phyloP scores from a whole-genome alignment of 1,140 invertebrate species.

The Lordiphosa stackelbergi region DNA sequence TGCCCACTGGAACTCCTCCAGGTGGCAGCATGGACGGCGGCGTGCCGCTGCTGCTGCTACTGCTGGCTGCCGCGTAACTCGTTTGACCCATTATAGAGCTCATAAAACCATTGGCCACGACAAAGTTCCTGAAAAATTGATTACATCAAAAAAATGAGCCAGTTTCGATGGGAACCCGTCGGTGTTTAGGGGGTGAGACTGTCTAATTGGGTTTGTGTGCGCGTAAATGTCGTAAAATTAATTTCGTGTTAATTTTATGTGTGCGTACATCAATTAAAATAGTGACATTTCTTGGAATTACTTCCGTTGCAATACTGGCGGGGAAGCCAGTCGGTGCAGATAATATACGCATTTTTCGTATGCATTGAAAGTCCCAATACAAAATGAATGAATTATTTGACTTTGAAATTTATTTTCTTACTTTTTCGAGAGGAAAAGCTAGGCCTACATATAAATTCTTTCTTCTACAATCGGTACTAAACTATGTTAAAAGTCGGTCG shows the following conservation, averaged over 20 bases:
- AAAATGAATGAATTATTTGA: too few relatives aligned
- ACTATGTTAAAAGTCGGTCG: too few relatives aligned
- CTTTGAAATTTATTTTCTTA: too few relatives aligned
- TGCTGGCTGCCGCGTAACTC: slow-evolving; percentile 26
- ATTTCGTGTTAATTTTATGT: slow-evolving; percentile 77
- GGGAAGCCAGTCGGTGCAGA: not conserved
- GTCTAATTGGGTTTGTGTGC: slow-evolving; percentile 67
- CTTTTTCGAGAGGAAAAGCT: too few relatives aligned
- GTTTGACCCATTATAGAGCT: slow-evolving; percentile 71
- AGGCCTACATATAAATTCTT: too few relatives aligned
- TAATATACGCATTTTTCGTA: too few relatives aligned
- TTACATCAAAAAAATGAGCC: slow-evolving; percentile 54
- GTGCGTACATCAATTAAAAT: slow-evolving; percentile 64
- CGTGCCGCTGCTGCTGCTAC: not conserved
- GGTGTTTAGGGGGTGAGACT: not conserved
- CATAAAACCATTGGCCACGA: slow-evolving; percentile 77
- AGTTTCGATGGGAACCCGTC: slow-evolving; percentile 8
- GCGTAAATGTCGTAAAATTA: slow-evolving; percentile 72
- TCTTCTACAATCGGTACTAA: too few relatives aligned
- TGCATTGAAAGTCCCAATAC: too few relatives aligned
- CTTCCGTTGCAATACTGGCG: slow-evolving; percentile 59
- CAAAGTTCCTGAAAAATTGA: slow-evolving; percentile 77
- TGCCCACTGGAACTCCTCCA: slow-evolving; percentile 22
- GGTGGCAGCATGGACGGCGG: slow-evolving; percentile 22
- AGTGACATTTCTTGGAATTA: slow-evolving; percentile 64